phyloP scores from a whole-genome alignment of 2,888 invertebrate species.

The Hypsopygia costalis region DNA sequence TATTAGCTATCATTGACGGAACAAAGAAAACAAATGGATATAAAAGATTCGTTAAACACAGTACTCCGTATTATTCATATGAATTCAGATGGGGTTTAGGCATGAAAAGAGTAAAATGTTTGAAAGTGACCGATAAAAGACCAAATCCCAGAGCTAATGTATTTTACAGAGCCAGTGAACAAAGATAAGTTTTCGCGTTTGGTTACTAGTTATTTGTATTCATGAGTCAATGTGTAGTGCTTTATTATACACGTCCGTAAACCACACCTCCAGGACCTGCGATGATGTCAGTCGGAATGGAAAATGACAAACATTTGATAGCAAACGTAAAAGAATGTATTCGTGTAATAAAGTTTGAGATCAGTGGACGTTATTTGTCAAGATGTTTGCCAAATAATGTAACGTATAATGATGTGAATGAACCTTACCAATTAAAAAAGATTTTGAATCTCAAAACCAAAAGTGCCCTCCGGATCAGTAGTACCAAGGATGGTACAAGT shows the following conservation, averaged over 20 bases:
- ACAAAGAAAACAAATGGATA: no score
- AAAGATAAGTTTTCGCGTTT: conserved; percentile 25
- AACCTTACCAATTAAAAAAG: no score
- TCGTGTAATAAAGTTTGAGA: no score
- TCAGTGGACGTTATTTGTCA: no score
- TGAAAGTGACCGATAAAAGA: conserved; percentile 19
- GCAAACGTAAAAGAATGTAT: conserved; percentile 22
- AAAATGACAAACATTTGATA: conserved; percentile 30
- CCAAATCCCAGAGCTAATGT: conserved; percentile 26
- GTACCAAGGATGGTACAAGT: no score
- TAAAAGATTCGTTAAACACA: conserved; percentile 36
- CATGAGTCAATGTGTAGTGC: conserved; percentile 44
- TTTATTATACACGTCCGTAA: conserved; percentile 35
- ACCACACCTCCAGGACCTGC: conserved; percentile 42
- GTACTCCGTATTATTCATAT: conserved; percentile 25
- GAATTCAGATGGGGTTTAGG: conserved; percentile 31
- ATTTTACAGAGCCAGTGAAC: conserved; percentile 21
- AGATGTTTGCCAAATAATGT: background rate
- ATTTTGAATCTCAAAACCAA: no score
- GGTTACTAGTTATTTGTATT: conserved; percentile 29
- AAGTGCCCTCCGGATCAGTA: no score
- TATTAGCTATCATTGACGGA: no score
- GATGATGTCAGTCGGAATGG: conserved; percentile 42
- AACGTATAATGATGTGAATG: no score
- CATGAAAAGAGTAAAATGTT: conserved; percentile 21